These are phyloP conservation scores for Myotis planiceps DNA, from an alignment of 2,797 vertebrate species.

Conservation along the genomic window DNA sequence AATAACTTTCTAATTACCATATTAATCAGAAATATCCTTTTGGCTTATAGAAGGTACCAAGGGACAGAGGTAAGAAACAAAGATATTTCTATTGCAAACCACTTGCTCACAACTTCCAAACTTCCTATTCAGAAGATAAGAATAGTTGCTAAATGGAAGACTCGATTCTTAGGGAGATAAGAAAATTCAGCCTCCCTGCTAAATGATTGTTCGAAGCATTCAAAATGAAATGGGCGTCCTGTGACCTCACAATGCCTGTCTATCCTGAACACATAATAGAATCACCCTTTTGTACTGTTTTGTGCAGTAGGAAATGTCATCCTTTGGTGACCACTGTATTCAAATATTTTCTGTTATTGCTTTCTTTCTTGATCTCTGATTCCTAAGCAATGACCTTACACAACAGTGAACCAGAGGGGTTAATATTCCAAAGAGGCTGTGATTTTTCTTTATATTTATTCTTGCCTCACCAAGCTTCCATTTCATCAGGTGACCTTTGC, in stretches of 20 bases:
- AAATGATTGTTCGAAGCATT: background rate
- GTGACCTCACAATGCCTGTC: background rate
- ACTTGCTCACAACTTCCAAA: constrained; percentile 34
- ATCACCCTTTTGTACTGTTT: background rate
- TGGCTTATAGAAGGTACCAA: constrained; percentile 82
- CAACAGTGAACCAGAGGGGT: background rate
- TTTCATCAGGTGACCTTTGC: constrained; percentile 11
- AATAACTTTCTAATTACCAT: constrained; percentile 89
- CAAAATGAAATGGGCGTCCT: constrained; percentile 38
- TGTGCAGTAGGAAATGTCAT: background rate
- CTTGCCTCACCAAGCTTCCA: background rate
- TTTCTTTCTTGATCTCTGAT: background rate
- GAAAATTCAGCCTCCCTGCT: background rate
- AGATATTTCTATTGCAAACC: constrained; percentile 71
- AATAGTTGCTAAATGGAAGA: background rate
- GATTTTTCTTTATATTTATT: background rate
- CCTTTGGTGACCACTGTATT: constrained; percentile 11
- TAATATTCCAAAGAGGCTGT: background rate
- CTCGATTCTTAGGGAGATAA: background rate
- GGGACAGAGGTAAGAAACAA: constrained; percentile 85
- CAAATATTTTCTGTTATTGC: constrained; percentile 29
- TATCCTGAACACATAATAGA: background rate
- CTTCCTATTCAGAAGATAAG: background rate
- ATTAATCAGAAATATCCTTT: constrained; percentile 88
- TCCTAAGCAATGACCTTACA: background rate